Conservation (phyloP, 2,888 invertebrate species). For the Ceriagrion tenellum region DNA sequence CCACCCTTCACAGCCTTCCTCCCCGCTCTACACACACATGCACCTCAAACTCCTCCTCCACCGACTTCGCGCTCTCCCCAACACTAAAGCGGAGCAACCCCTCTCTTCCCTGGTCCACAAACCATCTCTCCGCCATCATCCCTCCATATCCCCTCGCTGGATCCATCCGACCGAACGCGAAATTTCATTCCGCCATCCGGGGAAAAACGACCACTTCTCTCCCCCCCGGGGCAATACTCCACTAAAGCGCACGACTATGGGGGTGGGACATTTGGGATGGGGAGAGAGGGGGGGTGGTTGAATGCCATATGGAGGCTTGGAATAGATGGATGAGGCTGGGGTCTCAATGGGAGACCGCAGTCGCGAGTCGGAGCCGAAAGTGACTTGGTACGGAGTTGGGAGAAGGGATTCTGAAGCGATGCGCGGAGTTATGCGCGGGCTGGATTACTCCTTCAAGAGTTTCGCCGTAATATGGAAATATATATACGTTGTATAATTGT, state of each 20-base stretch:
- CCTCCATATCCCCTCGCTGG: neutral
- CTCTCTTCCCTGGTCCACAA: neutral
- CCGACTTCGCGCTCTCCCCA: neutral
- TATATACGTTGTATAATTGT: too few relatives aligned
- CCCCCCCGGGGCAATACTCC: slow-evolving; percentile 42
- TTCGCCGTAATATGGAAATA: neutral
- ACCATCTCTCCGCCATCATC: neutral
- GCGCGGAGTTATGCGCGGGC: neutral
- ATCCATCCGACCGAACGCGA: slow-evolving; percentile 31
- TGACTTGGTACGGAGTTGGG: neutral
- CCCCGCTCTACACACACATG: neutral
- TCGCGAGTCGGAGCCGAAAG: neutral
- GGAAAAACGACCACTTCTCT: slow-evolving; percentile 45
- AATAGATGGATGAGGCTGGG: neutral
- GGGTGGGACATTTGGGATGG: neutral
- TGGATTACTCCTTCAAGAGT: neutral
- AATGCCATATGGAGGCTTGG: neutral
- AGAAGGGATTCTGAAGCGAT: neutral
- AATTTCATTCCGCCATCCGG: slow-evolving; percentile 57
- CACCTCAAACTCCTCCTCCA: neutral
- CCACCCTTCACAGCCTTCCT: neutral
- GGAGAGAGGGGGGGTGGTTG: neutral
- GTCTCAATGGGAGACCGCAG: slow-evolving; percentile 31
- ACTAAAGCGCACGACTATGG: neutral
- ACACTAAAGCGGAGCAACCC: neutral